Conservation (phyloP, 2,888 invertebrate genomes). For the Geophilus truncorum region DNA sequence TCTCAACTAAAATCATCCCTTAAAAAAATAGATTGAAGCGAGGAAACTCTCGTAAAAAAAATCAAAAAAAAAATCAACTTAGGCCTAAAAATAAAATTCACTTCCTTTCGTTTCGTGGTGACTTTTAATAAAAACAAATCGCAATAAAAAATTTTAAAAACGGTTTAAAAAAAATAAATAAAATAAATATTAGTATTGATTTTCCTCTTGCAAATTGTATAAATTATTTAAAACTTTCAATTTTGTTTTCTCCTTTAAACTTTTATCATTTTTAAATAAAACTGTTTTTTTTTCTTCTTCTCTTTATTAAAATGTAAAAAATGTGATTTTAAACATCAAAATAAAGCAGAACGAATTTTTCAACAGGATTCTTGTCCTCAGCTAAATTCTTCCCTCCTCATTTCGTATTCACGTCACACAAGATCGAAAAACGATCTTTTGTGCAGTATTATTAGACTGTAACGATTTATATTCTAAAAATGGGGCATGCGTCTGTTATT, state of each 20-base stretch:
- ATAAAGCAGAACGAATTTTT: neutral
- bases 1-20: constrained; percentile 3
- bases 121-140: neutral
- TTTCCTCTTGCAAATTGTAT: neutral
- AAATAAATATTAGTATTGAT: neutral
- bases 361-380: neutral
- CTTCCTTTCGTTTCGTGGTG: neutral
- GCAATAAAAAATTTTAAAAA: no score
- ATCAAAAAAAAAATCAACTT: neutral
- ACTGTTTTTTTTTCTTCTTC: no score
- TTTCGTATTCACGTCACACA: constrained; percentile 22
- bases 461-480: constrained; percentile 23
- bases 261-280: neutral
- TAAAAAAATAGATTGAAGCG: neutral
- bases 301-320: neutral
- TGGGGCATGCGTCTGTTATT: neutral
- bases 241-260: neutral
- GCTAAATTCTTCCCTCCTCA: neutral
- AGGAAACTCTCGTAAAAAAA: neutral
- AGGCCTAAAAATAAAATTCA: constrained; percentile 1
- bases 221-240: neutral
- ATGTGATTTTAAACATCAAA: neutral
- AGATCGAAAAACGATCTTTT: constrained; percentile 27
- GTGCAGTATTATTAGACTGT: constrained; percentile 25
- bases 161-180: neutral